phyloP scores from a whole-genome alignment of 2,797 vertebrate genomes.

The Mastacembelus armatus region DNA sequence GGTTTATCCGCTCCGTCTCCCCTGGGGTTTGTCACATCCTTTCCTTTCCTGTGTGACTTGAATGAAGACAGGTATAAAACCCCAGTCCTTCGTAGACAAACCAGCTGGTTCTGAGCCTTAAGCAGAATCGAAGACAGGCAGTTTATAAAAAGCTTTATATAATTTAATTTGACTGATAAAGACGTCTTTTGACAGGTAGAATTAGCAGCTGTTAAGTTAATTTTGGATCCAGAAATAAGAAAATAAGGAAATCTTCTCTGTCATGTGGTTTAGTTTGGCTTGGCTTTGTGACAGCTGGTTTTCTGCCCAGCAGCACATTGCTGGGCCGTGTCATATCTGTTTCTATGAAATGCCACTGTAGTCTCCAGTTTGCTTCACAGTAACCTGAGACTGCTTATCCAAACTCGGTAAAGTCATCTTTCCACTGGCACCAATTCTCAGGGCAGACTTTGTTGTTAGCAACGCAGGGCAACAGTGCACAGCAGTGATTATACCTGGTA shows the following conservation, averaged over 20 bases:
- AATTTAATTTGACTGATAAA: not conserved
- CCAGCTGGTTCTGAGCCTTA: not conserved
- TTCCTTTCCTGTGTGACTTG: too few species aligned
- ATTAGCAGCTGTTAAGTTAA: not conserved
- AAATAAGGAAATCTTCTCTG: not conserved
- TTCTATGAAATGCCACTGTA: conserved; percentile 14
- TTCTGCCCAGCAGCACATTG: not conserved
- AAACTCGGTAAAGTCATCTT: conserved; percentile 18
- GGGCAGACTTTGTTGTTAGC: conserved; percentile 56
- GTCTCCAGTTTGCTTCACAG: conserved; percentile 14
- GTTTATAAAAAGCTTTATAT: not conserved
- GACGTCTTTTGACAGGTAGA: not conserved
- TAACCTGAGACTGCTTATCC: conserved; percentile 45
- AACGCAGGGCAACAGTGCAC: conserved; percentile 49
- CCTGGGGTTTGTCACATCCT: too few species aligned
- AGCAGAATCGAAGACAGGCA: not conserved
- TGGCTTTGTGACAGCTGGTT: conserved; percentile 20
- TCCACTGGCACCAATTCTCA: conserved; percentile 24
- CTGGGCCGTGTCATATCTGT: conserved; percentile 19
- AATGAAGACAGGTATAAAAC: too few species aligned
- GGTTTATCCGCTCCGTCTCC: too few species aligned
- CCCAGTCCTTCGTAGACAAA: too few species aligned
- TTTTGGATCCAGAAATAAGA: not conserved
- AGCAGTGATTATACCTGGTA: conserved; percentile 25
- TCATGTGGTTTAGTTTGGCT: not conserved